A percentile compares a stretch with the other conserved stretches of the same genome.
Conservation (phyloP, 2,888 invertebrate genomes). For the Dendrolimus houi region DNA sequence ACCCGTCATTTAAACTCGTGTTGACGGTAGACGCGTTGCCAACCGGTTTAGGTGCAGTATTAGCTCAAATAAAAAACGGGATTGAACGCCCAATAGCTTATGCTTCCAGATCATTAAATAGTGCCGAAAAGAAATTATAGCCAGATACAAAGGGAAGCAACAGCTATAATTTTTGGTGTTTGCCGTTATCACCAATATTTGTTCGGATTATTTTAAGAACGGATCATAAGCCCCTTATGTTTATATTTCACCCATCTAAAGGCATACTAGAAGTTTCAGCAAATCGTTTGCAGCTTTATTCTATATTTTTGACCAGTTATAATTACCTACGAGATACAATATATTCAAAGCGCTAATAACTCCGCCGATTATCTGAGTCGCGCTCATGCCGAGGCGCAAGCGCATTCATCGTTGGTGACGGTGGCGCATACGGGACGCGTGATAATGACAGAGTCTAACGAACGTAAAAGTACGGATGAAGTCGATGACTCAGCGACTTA, state of each 20-base stretch:
- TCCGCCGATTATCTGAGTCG: constrained; percentile 6
- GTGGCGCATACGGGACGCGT: no score
- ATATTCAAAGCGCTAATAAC: not conserved
- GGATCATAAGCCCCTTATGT: constrained; percentile 11
- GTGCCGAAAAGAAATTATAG: constrained; percentile 1
- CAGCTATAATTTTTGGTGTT: constrained; percentile 5
- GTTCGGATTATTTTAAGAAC: constrained; percentile 14
- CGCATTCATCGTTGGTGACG: no score
- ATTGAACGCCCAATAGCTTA: constrained; percentile 4
- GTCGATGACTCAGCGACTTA: no score
- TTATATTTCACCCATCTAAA: constrained; percentile 6
- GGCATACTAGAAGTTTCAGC: constrained; percentile 10
- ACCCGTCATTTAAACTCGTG: not conserved
- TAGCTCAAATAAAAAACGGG: not conserved
- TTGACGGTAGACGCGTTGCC: not conserved
- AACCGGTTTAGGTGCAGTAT: not conserved
- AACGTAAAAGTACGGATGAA: no score
- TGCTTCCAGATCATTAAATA: constrained; percentile 4
- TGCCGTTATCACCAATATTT: constrained; percentile 15
- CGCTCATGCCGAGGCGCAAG: not conserved
- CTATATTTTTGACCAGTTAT: constrained; percentile 12
- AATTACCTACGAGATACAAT: constrained; percentile 7
- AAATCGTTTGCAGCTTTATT: constrained; percentile 9
- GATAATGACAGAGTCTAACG: no score
- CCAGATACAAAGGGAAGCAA: not conserved